Evolutionary conservation across 2,888 invertebrate genomes (phyloP), one percentile per base, ranked within the genome.

Genomic region (Matsumyia berberina): DNA sequence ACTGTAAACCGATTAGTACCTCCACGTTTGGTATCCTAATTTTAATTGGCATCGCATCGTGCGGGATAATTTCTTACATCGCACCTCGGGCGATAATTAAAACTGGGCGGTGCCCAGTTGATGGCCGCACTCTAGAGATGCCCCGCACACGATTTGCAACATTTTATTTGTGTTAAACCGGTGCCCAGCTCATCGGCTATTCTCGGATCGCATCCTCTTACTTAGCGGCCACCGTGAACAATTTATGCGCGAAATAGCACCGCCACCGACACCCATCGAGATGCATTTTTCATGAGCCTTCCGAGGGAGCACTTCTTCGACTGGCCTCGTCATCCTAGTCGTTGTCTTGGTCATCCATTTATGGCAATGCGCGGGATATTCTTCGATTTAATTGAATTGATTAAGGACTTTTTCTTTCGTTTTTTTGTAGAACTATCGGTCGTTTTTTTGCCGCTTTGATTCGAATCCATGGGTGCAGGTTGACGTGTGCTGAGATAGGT

Each of bases 351-450:
- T 24, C 24, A 4, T 3, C 67, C 73, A 67, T 67, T 69, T 58
- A 70, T 35, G 70, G 78, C 46, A 29, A 49, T 24, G 37, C 67
- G 37, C 72, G 33, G 46, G 39, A 66, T 62, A 42, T 67, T 64
- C 64, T 51, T 46, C 79, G 79, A 83, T 83, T 79, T 83, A 83
- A 83, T 83, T 83, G 83, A 83, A 83, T 83, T 79, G 83, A 83
- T 83, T 83, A 83, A 79, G 83, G 83, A 67, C 42, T 37, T 49
- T 49, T 62, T 37, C 11, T 17, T 62, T n/a, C 15, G 42, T 58
- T 39, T 46, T 46, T 39, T 15, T 49, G 49, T 49, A 51, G 51
- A 12, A 5, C 19, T 37, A 5, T 44, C 37, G 33, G 19, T 29
- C 35, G 5, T 66, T 51, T 11, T 51, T 46, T 4, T 49, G 15